Evolutionary conservation across 1,140 invertebrate genomes (phyloP).

Genomic region (Halictus rubicundus): DNA sequence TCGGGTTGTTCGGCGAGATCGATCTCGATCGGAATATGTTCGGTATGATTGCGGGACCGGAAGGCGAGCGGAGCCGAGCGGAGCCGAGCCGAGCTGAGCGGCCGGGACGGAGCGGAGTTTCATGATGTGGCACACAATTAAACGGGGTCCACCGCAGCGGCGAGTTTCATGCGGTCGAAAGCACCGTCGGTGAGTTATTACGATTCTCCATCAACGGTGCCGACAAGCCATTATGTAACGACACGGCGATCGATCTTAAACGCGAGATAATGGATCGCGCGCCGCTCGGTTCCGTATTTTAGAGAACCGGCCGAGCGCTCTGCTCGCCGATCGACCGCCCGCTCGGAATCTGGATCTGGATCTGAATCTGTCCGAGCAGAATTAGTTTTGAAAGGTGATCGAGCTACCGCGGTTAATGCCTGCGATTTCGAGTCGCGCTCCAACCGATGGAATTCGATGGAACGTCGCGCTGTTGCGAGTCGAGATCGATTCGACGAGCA

Average conservation of each 20-base stretch:
- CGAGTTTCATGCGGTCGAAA: constrained; percentile 47
- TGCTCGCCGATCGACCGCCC: no score
- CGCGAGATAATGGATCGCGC: constrained; percentile 53
- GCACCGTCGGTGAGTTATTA: constrained; percentile 54
- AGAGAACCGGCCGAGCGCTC: not conserved
- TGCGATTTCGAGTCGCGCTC: not conserved
- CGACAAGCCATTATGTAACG: constrained; percentile 58
- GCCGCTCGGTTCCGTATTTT: constrained; percentile 44
- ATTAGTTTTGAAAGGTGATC: constrained; percentile 27
- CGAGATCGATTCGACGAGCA: no score
- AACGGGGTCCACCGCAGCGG: constrained; percentile 51
- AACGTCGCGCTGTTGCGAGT: not conserved
- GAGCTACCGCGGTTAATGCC: not conserved
- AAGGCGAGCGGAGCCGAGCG: constrained; percentile 19
- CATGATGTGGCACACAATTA: constrained; percentile 57
- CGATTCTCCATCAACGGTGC: constrained; percentile 59
- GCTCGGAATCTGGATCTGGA: constrained; percentile 2
- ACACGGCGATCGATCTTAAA: constrained; percentile 61
- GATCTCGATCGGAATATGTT: constrained; percentile 52
- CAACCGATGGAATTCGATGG: not conserved
- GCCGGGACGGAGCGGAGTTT: not conserved
- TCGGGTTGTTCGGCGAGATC: constrained; percentile 57
- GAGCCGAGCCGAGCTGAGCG: no score
- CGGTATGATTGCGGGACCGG: constrained; percentile 61
- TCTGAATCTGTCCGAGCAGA: constrained; percentile 4